Evolutionary conservation across 2,113 vertebrate species (phyloP), one percentile per base, ranked within the genome.

Genomic region (Peucedramus taeniatus): DNA sequence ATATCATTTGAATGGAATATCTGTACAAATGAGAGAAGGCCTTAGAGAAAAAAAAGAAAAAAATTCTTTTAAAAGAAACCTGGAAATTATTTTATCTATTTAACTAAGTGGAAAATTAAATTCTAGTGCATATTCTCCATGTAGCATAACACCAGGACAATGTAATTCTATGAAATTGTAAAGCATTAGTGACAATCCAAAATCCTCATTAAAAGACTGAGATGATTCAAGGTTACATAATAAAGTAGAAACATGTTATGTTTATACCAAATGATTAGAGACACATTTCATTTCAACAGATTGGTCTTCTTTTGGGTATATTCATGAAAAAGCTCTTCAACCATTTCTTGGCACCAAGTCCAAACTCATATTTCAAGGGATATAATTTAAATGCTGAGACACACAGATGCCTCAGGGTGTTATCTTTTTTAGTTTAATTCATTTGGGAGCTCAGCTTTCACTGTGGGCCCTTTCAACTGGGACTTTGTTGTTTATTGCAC

Each of bases 361-460:
- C 97, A 98, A 98, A 98, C 96, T 97, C 97, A 84, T 97, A 97
- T 98, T 98, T 98, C 98, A 98, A 98, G 97, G 96, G 96, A 97
- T 98, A 96, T 97, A 97, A 98, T 98, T 98, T 98, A 97, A 98
- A 98, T 98, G 97, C 98, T 93, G 97, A 98, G 97, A 98, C 97
- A 97, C 83, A 97, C 94, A 98, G 98, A 98, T 98, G 98, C 98
- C 98, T 98, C 97, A 83, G 98, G 98, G 97, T 98, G 95, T 98
- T 98, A 96, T 98, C 97, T 97, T 97, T 98, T 97, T 97, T 95
- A 97, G 95, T 97, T 96, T 92, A 84, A 98, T 95, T 97, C 98
- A 95, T 96, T 95, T 97, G 98, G 98, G 98, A 98, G 71, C 95
- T 94, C 94, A 44, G 98, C 97, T 97, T 98, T 98, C 96, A 97